Percentiles rank a stretch among this genome's conserved stretches.
phyloP scores from a whole-genome alignment of 2,888 invertebrate genomes.

The Dioctria rufipes region DNA sequence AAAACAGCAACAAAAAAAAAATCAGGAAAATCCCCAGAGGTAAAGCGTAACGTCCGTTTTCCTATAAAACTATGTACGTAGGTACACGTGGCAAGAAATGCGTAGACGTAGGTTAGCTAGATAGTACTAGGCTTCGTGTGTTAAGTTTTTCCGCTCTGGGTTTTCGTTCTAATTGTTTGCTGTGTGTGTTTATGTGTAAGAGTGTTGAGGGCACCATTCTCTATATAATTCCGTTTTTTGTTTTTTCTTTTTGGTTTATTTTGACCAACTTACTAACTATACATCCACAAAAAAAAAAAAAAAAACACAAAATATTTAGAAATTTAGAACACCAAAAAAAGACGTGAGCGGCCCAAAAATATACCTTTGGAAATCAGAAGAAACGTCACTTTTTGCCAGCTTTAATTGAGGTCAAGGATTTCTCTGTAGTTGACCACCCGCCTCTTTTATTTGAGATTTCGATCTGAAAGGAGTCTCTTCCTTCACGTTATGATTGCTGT shows the following conservation, averaged over 20 bases:
- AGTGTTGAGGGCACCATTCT: neutral
- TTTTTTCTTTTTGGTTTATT: neutral
- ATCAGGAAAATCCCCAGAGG: no score
- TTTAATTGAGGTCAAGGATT: slow-evolving; percentile 23
- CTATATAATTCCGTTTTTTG: neutral
- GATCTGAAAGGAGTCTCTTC: neutral
- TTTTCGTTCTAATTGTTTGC: no score
- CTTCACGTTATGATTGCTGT: neutral
- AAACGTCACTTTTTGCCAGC: slow-evolving; percentile 2
- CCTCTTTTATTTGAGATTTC: neutral
- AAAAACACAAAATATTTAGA: neutral
- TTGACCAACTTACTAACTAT: neutral
- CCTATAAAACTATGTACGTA: no score
- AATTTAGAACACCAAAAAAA: slow-evolving; percentile 22
- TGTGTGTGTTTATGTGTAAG: no score
- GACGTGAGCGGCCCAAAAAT: slow-evolving; percentile 1
- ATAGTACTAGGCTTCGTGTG: no score
- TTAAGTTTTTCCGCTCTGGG: no score
- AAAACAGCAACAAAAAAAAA: neutral
- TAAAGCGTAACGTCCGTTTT: slow-evolving; percentile 14
- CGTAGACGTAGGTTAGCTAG: neutral
- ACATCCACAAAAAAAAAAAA: neutral
- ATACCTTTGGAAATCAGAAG: neutral
- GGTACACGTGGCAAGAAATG: slow-evolving; percentile 12
- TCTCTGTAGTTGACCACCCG: neutral